A percentile compares a stretch with the other conserved stretches of the same genome.
Conservation (phyloP, 2,797 vertebrate species). For the Myotis findleyi region DNA sequence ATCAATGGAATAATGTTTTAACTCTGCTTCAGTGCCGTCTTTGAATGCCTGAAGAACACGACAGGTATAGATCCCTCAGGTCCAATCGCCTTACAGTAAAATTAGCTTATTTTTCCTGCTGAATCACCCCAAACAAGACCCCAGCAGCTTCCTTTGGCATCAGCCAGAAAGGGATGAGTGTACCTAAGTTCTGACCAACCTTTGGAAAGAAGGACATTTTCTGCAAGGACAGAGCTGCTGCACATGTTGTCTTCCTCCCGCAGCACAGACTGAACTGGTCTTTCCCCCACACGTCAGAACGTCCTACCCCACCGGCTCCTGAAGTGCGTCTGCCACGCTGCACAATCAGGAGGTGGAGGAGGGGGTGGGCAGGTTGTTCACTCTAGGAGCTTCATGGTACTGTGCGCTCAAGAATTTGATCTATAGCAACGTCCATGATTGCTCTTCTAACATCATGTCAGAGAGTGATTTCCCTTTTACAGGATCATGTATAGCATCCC, state of each 20-base stretch:
- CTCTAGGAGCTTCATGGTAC: not conserved
- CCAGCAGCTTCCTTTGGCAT: not conserved
- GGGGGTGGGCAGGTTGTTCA: not conserved
- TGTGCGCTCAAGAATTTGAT: not conserved
- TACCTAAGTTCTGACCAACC: not conserved
- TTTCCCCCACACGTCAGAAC: not conserved
- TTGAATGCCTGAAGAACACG: not conserved
- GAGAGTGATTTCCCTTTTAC: not conserved
- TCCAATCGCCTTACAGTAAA: not conserved
- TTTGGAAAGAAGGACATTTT: conserved; percentile 25
- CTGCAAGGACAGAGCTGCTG: not conserved
- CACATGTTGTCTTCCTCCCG: not conserved
- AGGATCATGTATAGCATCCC: not conserved
- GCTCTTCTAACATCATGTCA: not conserved
- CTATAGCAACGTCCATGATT: not conserved
- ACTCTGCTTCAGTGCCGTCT: not conserved
- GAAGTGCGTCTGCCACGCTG: not conserved
- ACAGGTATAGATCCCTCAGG: not conserved
- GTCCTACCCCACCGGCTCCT: not conserved
- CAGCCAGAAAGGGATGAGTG: conserved; percentile 4
- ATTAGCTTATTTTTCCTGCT: conserved; percentile 14
- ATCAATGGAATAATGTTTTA: not conserved
- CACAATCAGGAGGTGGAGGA: not conserved
- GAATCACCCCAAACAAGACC: conserved; percentile 1
- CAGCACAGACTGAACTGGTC: not conserved